Base-by-base conservation (phyloP, 2,888 invertebrate genomes). In the Cecidostiba fungosa region DNA sequence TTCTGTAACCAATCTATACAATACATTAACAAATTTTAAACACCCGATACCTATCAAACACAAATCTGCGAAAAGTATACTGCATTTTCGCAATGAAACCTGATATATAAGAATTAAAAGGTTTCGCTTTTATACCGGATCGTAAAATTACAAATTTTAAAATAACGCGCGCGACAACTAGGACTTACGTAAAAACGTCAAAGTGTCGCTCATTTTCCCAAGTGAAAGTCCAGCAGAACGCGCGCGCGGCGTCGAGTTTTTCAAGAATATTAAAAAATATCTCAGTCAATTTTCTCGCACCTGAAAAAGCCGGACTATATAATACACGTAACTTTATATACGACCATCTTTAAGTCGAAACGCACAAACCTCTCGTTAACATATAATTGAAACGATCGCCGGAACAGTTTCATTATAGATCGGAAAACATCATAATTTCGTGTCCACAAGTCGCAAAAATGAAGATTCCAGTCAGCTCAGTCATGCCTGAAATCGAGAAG, bases 101-200 rank as follows among this genome's bases (percentile, higher is more conserved):
- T 62, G 62, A 26, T 29, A 26, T 29, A 29, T 50, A 50, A 16
- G n/a, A 54, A 54, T 54, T 16, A 29, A 66, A 26, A 14, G 26
- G 32, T 47, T 32, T 69, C 39, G 10, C 69, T 19, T 29, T 59
- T 66, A 36, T 10, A 54, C 43, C 19, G 5, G 10, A 3, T 16
- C 78, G 66, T 54, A 54, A 50, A 54, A 23, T 23, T 32, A 36
- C 6, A 23, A 79, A 23, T 54, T 70, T 72, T 54, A 50, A 50
- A 29, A 36, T 43, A 43, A n/a, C n/a, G 3, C 26, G 10, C 12
- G 77, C 26, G 26, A 62, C 26, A 62, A 4, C 62, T 62, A 59
- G 10, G 6, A 5, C 12, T 59, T 62, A 62, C 59, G 43, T 77
- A 39, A 62, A 77, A 39, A 39, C 77, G 23, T 39, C 77, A 77